Percentiles rank a stretch among this genome's conserved stretches.
These are phyloP conservation scores for Crocallis elinguaria DNA, from an alignment of 2,888 invertebrate genomes.

Conservation along the genomic window DNA sequence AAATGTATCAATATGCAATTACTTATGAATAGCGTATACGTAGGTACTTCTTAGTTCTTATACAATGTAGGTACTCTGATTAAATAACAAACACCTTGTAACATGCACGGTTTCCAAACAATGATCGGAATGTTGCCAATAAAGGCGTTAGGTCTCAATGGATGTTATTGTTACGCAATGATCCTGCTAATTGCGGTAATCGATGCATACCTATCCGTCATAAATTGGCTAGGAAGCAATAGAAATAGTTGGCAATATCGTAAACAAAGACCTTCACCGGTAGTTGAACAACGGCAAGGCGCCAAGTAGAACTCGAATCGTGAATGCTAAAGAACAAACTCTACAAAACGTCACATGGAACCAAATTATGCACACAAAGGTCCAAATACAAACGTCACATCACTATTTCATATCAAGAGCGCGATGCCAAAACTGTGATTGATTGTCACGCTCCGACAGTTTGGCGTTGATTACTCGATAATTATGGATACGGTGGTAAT, in stretches of 20 bases:
- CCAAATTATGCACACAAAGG: constrained; percentile 15
- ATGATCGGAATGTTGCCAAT: constrained; percentile 5
- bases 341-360: constrained; percentile 9
- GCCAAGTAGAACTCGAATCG: constrained; percentile 54
- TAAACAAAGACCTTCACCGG: constrained; percentile 61
- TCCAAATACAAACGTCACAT: constrained; percentile 18
- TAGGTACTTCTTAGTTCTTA: too few species aligned
- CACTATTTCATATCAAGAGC: constrained; percentile 23
- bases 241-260: constrained; percentile 67
- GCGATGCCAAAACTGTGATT: constrained; percentile 26
- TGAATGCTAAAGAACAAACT: constrained; percentile 13
- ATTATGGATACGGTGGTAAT: constrained; percentile 5
- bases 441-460: constrained; percentile 16
- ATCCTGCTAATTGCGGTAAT: constrained; percentile 7
- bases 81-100: too few species aligned
- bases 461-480: constrained; percentile 37
- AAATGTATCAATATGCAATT: too few species aligned
- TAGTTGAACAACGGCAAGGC: constrained; percentile 53
- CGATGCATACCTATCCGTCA: constrained; percentile 30
- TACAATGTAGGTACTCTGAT: too few species aligned
- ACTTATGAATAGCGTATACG: too few species aligned
- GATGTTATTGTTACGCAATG: neutral
- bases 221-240: constrained; percentile 56
- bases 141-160: neutral
- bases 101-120: too few species aligned